These are phyloP conservation scores for Crotalus tigris DNA, from an alignment of 2,113 vertebrate species.

Conservation along the genomic window DNA sequence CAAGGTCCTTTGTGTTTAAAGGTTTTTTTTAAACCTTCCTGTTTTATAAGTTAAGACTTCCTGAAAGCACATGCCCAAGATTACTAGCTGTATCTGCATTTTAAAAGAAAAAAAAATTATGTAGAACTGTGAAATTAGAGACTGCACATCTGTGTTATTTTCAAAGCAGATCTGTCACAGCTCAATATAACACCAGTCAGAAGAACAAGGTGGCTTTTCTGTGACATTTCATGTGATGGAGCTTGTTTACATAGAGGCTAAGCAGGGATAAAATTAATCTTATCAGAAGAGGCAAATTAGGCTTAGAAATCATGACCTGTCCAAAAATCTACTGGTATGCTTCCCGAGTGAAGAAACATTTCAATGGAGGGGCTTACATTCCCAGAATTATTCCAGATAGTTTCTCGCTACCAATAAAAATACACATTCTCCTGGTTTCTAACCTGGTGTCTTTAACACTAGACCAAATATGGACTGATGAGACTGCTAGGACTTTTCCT, in stretches of 20 bases:
- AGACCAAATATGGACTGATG: not conserved
- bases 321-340: too few relatives aligned
- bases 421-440: not conserved
- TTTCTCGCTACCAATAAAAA: not conserved
- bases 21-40: not conserved
- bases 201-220: not conserved
- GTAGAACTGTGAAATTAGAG: slow-evolving; percentile 27
- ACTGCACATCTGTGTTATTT: slow-evolving; percentile 45
- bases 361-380: not conserved
- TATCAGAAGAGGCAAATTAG: not conserved
- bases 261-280: slow-evolving; percentile 35
- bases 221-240: slow-evolving; percentile 11
- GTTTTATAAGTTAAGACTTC: slow-evolving; percentile 9
- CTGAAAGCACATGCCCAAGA: slow-evolving; percentile 22
- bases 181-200: not conserved
- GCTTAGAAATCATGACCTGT: not conserved
- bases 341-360: not conserved
- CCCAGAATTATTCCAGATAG: not conserved
- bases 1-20: not conserved
- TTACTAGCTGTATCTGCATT: slow-evolving; percentile 10
- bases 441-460: not conserved
- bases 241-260: slow-evolving; percentile 32
- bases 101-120: slow-evolving; percentile 29
- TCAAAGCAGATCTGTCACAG: slow-evolving; percentile 37
- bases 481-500: not conserved